These are phyloP conservation scores for Podargus strigoides DNA, from an alignment of 2,797 vertebrate species.

Conservation along the genomic window DNA sequence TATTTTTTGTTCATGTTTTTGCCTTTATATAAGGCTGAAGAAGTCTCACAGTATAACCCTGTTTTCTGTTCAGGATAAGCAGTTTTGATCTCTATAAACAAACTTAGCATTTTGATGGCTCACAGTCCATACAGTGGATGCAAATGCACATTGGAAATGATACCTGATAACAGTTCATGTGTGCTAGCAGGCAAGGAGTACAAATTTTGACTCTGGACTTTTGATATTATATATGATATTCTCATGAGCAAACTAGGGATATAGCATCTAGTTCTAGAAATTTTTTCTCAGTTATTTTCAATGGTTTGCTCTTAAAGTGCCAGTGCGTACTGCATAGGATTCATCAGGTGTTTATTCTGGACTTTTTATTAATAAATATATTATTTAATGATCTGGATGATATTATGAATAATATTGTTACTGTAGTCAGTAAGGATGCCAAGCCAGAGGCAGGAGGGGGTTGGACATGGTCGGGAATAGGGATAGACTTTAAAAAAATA, in stretches of 20 bases:
- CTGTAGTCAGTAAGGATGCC: not conserved
- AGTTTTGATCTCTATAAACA: not conserved
- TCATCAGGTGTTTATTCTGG: not conserved
- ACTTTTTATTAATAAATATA: not conserved
- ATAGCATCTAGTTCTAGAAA: not conserved
- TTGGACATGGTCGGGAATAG: not conserved
- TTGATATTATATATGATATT: not conserved
- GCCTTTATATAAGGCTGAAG: not conserved
- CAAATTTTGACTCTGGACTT: not conserved
- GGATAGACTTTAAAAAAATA: not conserved
- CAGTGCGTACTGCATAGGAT: not conserved
- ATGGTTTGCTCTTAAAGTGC: not conserved
- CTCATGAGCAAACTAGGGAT: not conserved
- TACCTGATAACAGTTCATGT: accelerated
- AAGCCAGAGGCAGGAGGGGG: not conserved
- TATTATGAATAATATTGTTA: not conserved
- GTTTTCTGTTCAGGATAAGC: not conserved
- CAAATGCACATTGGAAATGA: not conserved
- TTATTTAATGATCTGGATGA: not conserved
- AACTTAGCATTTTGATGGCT: not conserved
- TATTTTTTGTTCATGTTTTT: not conserved
- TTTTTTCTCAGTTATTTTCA: not conserved
- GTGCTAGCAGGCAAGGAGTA: not conserved
- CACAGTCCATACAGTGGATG: not conserved
- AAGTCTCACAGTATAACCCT: not conserved